Base-by-base conservation (phyloP, 2,888 invertebrate species). In the Lycocerus yunnanus region DNA sequence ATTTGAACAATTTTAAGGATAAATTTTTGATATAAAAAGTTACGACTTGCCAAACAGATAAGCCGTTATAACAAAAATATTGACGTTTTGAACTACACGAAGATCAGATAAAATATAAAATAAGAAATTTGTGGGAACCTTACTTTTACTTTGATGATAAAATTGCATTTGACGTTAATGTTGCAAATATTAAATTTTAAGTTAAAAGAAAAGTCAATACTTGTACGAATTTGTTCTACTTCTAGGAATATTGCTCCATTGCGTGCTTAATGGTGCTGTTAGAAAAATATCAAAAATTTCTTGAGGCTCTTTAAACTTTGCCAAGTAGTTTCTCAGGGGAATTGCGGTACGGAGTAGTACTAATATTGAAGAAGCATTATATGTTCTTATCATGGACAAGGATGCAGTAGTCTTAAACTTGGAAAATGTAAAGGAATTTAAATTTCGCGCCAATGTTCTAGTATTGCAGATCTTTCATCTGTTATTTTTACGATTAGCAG, bases 21-120 rank as follows among this genome's bases (percentile, higher is more conserved):
- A 72, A 75, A 72, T 75, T 75, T 72, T 58, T 66, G 72, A 69
- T 72, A 68, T 75, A 72, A 75, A 75, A 75, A 71, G 72, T 75
- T 72, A 75, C 72, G 75, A 75, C 72, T 75, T 72, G 60, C 69
- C 71, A 69, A 72, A 71, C 58, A 58, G 43, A 58, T 68, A 58
- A 68, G 20, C 24, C 15, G 21, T 66, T 14, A 66, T 10, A 66
- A 21, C 14, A 66, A 66, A 66, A 60, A 60, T 60, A 60, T 60
- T 60, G 60, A 60, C 16, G 60, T 60, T 60, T 60, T 43, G 2
- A 43, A 43, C 43, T 43, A 43, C 43, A 43, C 43, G 43, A 43
- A 43, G 43, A 43, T 43, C 13, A n/a, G 43, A 43, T 43, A 43
- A 43, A 43, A 43, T n/a, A 27, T 11, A 43, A 43, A 43, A 43